phyloP scores from a whole-genome alignment of 1,140 invertebrate genomes.

The Hyphantria cunea region DNA sequence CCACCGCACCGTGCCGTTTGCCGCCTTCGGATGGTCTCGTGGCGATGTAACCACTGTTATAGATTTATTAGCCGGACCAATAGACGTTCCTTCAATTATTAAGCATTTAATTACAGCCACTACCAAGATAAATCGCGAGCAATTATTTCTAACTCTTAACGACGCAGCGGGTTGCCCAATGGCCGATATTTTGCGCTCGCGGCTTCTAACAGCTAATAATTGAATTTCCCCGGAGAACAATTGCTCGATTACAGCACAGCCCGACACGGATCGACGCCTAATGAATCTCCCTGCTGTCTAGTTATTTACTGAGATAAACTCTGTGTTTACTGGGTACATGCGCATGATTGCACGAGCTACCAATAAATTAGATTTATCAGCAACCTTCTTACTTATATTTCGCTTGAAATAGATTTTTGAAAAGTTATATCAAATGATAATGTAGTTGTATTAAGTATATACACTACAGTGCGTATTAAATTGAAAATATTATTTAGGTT shows the following conservation, averaged over 20 bases:
- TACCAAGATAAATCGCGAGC: constrained; percentile 59
- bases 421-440: constrained; percentile 5
- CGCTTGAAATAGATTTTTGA: constrained; percentile 28
- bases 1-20: constrained; percentile 15
- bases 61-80: constrained; percentile 62
- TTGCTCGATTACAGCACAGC: constrained; percentile 77
- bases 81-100: constrained; percentile 61
- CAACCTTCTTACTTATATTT: constrained; percentile 39
- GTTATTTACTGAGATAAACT: constrained; percentile 80
- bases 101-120: constrained; percentile 68
- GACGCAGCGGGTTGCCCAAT: constrained; percentile 59
- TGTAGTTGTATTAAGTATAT: neutral
- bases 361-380: constrained; percentile 78
- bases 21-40: neutral
- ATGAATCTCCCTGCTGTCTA: constrained; percentile 79
- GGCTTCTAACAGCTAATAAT: constrained; percentile 67
- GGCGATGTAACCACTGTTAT: constrained; percentile 29
- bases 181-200: constrained; percentile 56
- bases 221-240: constrained; percentile 77
- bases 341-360: constrained; percentile 77
- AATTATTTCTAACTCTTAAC: constrained; percentile 65
- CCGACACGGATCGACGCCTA: constrained; percentile 77
- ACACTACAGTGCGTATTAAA: too few species aligned
- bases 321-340: constrained; percentile 76
- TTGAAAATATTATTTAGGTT: too few species aligned